Percentiles rank a stretch among this genome's conserved stretches.
Conservation (phyloP, 2,888 invertebrate species). For the Cistogaster globosa region DNA sequence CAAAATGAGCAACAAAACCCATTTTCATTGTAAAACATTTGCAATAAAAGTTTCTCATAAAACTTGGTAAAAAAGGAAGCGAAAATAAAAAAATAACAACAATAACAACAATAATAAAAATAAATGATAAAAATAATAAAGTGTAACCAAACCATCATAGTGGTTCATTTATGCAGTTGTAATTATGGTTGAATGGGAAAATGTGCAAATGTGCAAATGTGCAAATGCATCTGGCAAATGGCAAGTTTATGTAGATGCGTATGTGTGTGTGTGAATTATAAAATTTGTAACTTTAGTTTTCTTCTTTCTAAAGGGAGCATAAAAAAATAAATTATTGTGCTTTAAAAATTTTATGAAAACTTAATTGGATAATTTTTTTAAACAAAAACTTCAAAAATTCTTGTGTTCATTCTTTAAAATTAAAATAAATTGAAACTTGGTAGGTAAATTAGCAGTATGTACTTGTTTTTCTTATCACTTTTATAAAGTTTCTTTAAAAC, state of each 20-base stretch:
- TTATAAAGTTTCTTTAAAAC: too few relatives aligned
- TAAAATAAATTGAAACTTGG: too few relatives aligned
- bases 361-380: too few relatives aligned
- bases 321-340: not conserved
- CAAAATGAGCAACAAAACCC: conserved; percentile 13
- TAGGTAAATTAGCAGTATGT: too few relatives aligned
- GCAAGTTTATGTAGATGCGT: not conserved
- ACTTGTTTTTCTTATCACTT: too few relatives aligned
- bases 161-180: conserved; percentile 33
- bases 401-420: too few relatives aligned
- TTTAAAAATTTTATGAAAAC: not conserved
- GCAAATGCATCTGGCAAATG: too few relatives aligned
- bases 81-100: not conserved
- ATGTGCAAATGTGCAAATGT: not conserved
- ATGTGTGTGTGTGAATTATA: not conserved
- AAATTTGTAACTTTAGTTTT: too few relatives aligned
- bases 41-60: conserved; percentile 27
- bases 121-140: conserved; percentile 19
- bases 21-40: conserved; percentile 31
- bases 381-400: too few relatives aligned
- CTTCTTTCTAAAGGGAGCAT: not conserved
- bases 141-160: conserved; percentile 32
- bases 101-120: not conserved
- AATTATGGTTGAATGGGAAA: conserved; percentile 20
- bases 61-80: not conserved